phyloP scores from a whole-genome alignment of 2,113 vertebrate genomes.

The Okapia johnstoni region DNA sequence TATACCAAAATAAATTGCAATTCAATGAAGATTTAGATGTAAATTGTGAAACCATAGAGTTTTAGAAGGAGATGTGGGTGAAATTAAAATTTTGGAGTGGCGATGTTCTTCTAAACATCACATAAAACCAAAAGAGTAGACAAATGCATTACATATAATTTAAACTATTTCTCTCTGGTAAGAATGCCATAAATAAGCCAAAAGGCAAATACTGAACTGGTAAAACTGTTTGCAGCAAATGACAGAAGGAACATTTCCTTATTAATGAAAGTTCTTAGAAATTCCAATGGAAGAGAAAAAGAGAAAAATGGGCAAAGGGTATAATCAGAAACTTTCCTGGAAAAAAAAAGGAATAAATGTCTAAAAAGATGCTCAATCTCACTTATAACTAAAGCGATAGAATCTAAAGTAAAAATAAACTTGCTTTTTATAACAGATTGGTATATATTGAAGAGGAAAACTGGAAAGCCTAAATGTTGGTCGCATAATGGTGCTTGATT shows the following conservation, averaged over 20 bases:
- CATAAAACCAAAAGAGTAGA: not conserved
- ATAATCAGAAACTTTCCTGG: not conserved
- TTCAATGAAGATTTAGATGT: not conserved
- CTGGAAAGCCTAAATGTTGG: not conserved
- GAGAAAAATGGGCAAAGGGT: not conserved
- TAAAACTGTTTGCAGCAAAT: not conserved
- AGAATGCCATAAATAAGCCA: not conserved
- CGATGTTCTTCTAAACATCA: not conserved
- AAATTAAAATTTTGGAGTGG: not conserved
- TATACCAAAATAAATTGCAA: not conserved
- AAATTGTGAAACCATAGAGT: not conserved
- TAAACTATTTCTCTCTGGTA: not conserved
- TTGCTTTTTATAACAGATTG: not conserved
- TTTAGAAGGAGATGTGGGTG: not conserved
- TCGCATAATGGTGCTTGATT: not conserved
- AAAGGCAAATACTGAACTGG: not conserved
- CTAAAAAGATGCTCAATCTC: not conserved
- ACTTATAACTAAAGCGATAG: not conserved
- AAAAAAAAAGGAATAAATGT: not conserved
- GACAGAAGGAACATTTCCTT: not conserved
- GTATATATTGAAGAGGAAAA: not conserved
- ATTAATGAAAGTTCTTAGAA: not conserved
- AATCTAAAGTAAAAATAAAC: slow-evolving; percentile 1
- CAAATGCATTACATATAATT: not conserved
- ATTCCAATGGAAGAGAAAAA: not conserved